These are phyloP conservation scores for Ceyx cyanopectus DNA, from an alignment of 2,113 vertebrate genomes.

Conservation along the genomic window DNA sequence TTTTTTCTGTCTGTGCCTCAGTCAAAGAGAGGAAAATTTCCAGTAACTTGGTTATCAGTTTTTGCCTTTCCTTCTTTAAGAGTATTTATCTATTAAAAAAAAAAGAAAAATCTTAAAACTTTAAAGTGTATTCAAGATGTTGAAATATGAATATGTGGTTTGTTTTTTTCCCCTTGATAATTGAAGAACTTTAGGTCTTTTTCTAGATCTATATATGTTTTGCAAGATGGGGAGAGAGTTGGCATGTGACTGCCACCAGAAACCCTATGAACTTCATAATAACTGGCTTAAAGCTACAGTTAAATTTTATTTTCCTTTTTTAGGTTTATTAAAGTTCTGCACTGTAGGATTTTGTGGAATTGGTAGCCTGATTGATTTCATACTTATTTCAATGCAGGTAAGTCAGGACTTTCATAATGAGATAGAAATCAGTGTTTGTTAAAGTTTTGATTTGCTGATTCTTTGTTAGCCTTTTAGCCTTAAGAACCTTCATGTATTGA, in stretches of 20 bases:
- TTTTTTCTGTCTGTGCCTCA: background rate
- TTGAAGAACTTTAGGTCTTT: background rate
- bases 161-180: background rate
- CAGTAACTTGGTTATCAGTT: background rate
- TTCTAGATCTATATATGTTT: background rate
- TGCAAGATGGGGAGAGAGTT: background rate
- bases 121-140: background rate
- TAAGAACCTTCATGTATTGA: background rate
- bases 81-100: background rate
- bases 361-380: conserved; percentile 95
- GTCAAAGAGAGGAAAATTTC: background rate
- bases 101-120: background rate
- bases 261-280: background rate
- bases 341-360: conserved; percentile 99
- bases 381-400: conserved; percentile 98
- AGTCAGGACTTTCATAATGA: conserved; percentile 50
- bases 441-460: background rate
- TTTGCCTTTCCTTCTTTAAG: background rate
- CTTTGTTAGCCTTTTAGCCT: background rate
- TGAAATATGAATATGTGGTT: background rate
- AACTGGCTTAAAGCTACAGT: background rate
- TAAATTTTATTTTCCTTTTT: conserved; percentile 48
- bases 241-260: background rate
- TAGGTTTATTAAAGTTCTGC: conserved; percentile 97
- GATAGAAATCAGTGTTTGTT: background rate